Evolutionary conservation across 2,888 invertebrate species (phyloP).

Genomic region (Drosophila atroscutellata): DNA sequence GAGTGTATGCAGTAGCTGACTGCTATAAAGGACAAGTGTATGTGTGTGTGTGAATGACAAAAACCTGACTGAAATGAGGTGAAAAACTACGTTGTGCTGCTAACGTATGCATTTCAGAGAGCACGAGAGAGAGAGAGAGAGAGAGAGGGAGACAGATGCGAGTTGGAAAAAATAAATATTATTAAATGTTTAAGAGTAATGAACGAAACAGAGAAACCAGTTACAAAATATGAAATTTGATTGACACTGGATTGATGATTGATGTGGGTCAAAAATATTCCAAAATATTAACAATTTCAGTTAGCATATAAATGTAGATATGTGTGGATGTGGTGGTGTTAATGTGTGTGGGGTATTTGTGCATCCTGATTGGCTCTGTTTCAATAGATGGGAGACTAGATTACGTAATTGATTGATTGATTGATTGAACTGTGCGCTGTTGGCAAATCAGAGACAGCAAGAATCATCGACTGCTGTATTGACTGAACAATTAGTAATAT

Average conservation of each 20-base stretch:
- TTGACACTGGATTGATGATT: slow-evolving; percentile 7
- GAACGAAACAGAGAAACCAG: slow-evolving; percentile 4
- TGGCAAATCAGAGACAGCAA: background rate
- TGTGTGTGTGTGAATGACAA: slow-evolving; percentile 7
- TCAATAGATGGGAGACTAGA: slow-evolving; percentile 7
- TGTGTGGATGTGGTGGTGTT: background rate
- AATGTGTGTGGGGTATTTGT: background rate
- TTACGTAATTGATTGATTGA: slow-evolving; percentile 12
- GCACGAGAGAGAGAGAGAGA: no score
- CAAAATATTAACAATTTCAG: background rate
- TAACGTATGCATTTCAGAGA: background rate
- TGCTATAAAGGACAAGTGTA: slow-evolving; percentile 9
- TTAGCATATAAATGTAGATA: background rate
- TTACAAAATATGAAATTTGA: slow-evolving; percentile 15
- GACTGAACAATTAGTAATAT: background rate
- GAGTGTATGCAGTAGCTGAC: slow-evolving; percentile 8
- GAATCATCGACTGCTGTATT: slow-evolving; percentile 1
- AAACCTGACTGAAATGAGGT: slow-evolving; percentile 11
- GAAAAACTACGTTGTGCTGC: slow-evolving; percentile 1
- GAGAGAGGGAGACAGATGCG: background rate
- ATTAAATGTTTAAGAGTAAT: background rate
- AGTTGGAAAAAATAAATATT: background rate
- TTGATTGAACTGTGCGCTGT: slow-evolving; percentile 8
- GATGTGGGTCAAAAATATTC: background rate
- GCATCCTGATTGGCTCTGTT: background rate